Conservation (phyloP, 2,797 vertebrate species). For the Lophotriccus pileatus region DNA sequence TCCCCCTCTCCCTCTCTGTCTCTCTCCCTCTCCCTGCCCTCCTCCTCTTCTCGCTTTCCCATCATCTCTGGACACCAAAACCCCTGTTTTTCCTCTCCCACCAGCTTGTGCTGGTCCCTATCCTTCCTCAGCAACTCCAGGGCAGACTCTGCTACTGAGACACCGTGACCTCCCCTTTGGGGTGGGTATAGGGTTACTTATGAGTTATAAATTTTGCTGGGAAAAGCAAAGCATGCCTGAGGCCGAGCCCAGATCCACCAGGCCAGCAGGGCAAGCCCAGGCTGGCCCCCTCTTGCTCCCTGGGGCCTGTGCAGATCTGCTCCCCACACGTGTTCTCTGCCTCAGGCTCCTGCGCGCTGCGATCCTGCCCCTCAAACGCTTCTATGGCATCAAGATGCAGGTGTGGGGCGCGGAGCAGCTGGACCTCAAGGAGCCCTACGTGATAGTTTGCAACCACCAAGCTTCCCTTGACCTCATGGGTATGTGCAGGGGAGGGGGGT, state of each 20-base stretch:
- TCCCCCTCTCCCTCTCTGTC: too few relatives aligned
- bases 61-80: background rate
- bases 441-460: slow-evolving; percentile 63
- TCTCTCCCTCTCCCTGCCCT: too few relatives aligned
- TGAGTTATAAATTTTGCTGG: background rate
- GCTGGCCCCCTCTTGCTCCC: background rate
- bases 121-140: background rate
- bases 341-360: slow-evolving; percentile 21
- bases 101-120: background rate
- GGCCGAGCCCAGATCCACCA: background rate
- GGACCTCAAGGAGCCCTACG: background rate
- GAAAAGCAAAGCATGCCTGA: background rate
- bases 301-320: background rate
- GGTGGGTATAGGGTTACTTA: background rate
- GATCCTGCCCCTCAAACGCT: slow-evolving; percentile 27
- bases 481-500: background rate
- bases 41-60: background rate
- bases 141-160: background rate
- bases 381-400: slow-evolving; percentile 47
- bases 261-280: background rate
- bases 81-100: background rate
- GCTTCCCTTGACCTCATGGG: slow-evolving; percentile 43
- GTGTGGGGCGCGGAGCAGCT: slow-evolving; percentile 20
- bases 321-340: background rate
- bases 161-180: background rate